Conservation (phyloP, 2,888 invertebrate genomes). For the Stegana nigrithorax region DNA sequence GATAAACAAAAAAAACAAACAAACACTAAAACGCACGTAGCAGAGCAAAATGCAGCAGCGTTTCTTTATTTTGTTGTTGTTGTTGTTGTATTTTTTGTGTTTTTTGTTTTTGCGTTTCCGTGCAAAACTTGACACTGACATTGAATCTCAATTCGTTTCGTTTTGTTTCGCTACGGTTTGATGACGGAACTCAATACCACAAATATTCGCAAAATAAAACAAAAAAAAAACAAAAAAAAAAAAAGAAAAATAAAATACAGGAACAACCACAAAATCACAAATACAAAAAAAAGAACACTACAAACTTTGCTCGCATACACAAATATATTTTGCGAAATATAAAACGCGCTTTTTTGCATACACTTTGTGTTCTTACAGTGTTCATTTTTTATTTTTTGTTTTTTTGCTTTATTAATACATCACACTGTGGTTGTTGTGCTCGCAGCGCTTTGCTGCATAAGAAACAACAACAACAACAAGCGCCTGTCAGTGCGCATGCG, state of each 20-base stretch:
- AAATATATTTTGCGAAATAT: background rate
- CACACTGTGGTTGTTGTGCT: too few species aligned
- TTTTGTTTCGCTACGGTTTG: constrained; percentile 5
- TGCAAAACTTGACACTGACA: constrained; percentile 35
- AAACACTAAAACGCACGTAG: too few species aligned
- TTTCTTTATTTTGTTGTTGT: background rate
- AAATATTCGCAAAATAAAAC: background rate
- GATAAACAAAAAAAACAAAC: too few species aligned
- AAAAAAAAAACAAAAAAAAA: background rate
- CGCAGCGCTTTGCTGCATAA: background rate
- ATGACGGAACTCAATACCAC: constrained; percentile 27
- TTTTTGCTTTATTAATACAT: too few species aligned
- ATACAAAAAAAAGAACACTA: background rate
- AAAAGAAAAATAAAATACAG: background rate
- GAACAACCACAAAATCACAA: background rate
- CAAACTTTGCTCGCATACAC: background rate
- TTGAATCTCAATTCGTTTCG: constrained; percentile 30
- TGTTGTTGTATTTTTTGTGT: background rate
- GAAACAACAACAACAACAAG: too few species aligned
- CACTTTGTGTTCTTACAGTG: background rate
- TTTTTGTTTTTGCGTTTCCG: background rate
- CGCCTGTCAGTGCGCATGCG: constrained; percentile 4
- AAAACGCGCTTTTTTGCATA: constrained; percentile 3
- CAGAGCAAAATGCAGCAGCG: background rate
- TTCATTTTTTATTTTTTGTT: background rate